Percentiles rank a stretch among this genome's conserved stretches.
phyloP scores from a whole-genome alignment of 2,888 invertebrate genomes.

The Eueremaeus valkanovi region DNA sequence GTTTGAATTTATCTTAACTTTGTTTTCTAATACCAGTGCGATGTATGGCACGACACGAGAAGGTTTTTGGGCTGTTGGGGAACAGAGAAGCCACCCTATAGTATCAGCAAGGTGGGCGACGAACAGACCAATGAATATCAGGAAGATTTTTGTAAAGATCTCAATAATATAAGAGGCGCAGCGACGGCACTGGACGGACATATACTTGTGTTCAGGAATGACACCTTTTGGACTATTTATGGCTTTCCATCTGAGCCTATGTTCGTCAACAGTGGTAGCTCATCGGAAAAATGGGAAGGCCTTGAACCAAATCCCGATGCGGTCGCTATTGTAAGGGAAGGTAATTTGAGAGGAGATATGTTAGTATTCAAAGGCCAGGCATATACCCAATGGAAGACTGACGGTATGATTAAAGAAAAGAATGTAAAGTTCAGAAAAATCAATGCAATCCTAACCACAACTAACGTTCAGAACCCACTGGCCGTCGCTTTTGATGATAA shows the following conservation, averaged over 20 bases:
- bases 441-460: neutral
- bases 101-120: too few relatives aligned
- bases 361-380: neutral
- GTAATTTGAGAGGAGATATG: neutral
- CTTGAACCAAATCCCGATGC: neutral
- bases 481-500: neutral
- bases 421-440: neutral
- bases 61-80: slow-evolving; percentile 15
- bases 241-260: neutral
- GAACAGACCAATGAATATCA: neutral
- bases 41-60: neutral
- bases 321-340: neutral
- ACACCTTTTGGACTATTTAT: neutral
- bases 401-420: neutral
- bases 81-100: neutral
- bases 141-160: neutral
- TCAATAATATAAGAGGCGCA: neutral
- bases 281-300: neutral
- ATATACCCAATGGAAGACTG: neutral
- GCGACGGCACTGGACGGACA: neutral
- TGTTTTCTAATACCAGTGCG: neutral
- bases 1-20: too few relatives aligned
- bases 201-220: neutral
- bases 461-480: neutral
- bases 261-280: neutral